Evolutionary conservation across 2,113 vertebrate species (phyloP).

Genomic region (Sylvia atricapilla): DNA sequence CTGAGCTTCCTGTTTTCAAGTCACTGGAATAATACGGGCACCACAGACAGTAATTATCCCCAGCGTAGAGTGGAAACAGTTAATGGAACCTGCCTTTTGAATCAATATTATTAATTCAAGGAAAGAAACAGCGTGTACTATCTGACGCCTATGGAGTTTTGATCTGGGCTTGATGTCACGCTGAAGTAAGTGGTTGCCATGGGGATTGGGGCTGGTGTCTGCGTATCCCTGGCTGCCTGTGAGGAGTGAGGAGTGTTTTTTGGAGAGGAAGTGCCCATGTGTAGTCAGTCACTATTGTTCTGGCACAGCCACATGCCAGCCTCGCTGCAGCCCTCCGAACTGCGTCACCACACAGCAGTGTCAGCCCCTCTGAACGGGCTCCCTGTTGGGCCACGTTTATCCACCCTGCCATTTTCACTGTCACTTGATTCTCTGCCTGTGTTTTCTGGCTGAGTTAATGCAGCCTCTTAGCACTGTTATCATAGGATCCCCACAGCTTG

Average conservation of each 20-base stretch:
- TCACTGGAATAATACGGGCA: background rate
- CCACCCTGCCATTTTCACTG: conserved; percentile 57
- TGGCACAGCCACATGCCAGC: background rate
- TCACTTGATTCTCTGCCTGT: conserved; percentile 55
- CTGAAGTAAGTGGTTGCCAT: conserved; percentile 75
- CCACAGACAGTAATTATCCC: conserved; percentile 17
- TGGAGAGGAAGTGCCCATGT: conserved; percentile 71
- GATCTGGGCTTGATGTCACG: conserved; percentile 57
- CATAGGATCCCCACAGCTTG: background rate
- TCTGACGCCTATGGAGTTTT: conserved; percentile 62
- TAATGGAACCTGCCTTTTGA: conserved; percentile 56
- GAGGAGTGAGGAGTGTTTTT: conserved; percentile 67
- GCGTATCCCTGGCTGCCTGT: conserved; percentile 50
- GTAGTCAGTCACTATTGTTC: conserved; percentile 47
- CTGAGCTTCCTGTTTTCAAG: background rate
- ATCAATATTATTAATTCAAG: conserved; percentile 65
- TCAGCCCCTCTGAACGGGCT: conserved; percentile 10
- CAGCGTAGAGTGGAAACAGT: conserved; percentile 36
- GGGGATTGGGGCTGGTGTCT: conserved; percentile 70
- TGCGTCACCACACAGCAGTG: conserved; percentile 35
- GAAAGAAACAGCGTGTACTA: conserved; percentile 55
- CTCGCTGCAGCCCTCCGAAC: background rate
- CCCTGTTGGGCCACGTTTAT: conserved; percentile 42
- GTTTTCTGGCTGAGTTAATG: conserved; percentile 45
- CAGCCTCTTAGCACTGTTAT: conserved; percentile 14